Base-by-base conservation (phyloP, 2,888 invertebrate genomes). In the Apamea epomidion region DNA sequence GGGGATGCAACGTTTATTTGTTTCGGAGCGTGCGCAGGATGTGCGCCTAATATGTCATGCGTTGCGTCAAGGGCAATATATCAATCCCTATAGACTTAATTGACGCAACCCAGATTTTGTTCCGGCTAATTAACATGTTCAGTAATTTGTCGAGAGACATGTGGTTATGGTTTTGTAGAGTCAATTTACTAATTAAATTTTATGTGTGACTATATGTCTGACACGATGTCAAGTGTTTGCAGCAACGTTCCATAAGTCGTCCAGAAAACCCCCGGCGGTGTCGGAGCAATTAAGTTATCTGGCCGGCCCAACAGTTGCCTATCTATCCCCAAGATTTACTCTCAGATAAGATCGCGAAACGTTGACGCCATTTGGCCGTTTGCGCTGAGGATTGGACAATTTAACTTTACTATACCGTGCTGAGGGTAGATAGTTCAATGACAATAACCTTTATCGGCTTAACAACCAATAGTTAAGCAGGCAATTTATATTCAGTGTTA, bases 281-380 rank as follows among this genome's bases (percentile, higher is more conserved):
- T 94, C 88, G 83, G 90, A 92, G 94, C 95, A 95, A 96, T 96
- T 95, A 95, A 94, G 95, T 94, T 96, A 96, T 95, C 95, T 94
- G 89, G 90, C 90, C 91, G 89, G 90, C 91, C 92, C 90, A 92
- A 91, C 94, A 92, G 92, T 91, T 91, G 88, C 90, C 91, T 92
- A 93, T 95, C 93, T 92, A 91, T 94, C 94, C 94, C 94, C 91
- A 92, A 95, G 96, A 96, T 96, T 94, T 92, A 92, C 92, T 92
- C 88, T 84, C 86, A 91, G 96, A 97, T 96, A 96, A 95, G 94
- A 94, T 95, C 94, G 89, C 93, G 92, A 94, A 94, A 93, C 93
- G 94, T 95, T 94, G 95, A 95, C 94, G 96, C 95, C 96, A 95
- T 96, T 96, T 96, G 95, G 95, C 93, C 93, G 93, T 93, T 94